Base-by-base conservation (phyloP, 2,113 vertebrate species). In the Phalacrocorax brasilianus region DNA sequence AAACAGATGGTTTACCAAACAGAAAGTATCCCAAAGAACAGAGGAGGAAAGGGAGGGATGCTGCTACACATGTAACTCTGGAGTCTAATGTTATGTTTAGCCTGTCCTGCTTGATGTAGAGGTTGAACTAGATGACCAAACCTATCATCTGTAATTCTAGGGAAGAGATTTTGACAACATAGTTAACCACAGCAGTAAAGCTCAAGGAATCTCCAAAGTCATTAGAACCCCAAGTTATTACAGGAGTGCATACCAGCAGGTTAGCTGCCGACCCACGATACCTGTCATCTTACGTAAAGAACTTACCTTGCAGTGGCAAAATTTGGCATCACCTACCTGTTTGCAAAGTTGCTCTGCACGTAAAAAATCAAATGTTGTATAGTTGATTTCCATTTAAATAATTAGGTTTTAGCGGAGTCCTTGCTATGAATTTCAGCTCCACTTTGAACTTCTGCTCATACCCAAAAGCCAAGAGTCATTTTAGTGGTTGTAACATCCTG, bases 141-240 rank as follows among this genome's bases (percentile, higher is more conserved):
- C 85, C 95, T 95, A 95, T 97, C 93, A 96, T 95, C 94, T 96
- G 27, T 95, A 93, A 95, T 96, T 93, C 93, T 91, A 94, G 91
- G 81, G 93, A 84, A 94, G 86, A 65, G 91, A 71, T 82, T 94
- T 90, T 95, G 71, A 91, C 94, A 96, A 81, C 78, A 91, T 32
- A 82, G 91, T 87, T 82, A 84, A 97, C 96, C 84, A 1, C 95
- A 92, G 78, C n/a, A 66, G 83, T 53, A 89, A 84, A 94, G 49
- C 53, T 71, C 45, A 76, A 65, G 80, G 79, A 89, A 81, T 86
- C 65, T 95, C 65, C 74, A 45, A 18, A 88, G 83, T 50, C 79
- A 65, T 63, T 70, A 79, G 67, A 91, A 86, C 40, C 68, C 59
- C 58, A 23, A 79, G 72, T 44, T 74, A 14, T 35, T 32, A 14